Percentiles rank a stretch among this genome's conserved stretches.
Evolutionary conservation across 2,888 invertebrate genomes (phyloP).

Genomic region (Eupithecia subfuscata): DNA sequence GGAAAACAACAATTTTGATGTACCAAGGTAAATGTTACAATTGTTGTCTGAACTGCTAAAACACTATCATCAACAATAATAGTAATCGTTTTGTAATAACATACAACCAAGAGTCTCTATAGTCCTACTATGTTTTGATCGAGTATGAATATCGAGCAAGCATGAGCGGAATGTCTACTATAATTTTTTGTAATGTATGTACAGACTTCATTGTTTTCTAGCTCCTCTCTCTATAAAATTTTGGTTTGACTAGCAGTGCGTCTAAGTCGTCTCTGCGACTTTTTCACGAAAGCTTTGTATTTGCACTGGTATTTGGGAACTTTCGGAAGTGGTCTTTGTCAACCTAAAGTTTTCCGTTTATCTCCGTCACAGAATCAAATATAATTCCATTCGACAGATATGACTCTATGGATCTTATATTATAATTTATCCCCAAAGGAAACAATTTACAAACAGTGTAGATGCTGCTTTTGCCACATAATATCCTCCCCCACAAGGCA

Average conservation of each 20-base stretch:
- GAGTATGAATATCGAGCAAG: background rate
- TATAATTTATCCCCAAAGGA: background rate
- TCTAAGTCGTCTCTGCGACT: background rate
- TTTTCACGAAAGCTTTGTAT: background rate
- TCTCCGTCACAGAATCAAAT: background rate
- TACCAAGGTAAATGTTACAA: background rate
- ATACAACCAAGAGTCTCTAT: background rate
- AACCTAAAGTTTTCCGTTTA: background rate
- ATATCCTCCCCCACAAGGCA: constrained; percentile 46
- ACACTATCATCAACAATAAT: background rate
- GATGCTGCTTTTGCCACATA: background rate
- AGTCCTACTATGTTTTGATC: background rate
- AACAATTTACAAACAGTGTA: background rate
- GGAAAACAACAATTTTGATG: background rate
- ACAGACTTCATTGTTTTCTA: background rate
- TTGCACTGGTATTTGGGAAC: background rate
- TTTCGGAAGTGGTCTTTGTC: background rate
- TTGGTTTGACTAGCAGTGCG: background rate
- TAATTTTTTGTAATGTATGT: too few relatives aligned
- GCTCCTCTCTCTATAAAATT: background rate
- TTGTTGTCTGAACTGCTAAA: background rate
- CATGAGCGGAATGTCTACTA: background rate
- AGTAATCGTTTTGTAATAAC: background rate
- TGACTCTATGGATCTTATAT: background rate
- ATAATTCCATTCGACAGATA: background rate